These are phyloP conservation scores for Heliangelus exortis DNA, from an alignment of 2,797 vertebrate genomes.

Conservation along the genomic window DNA sequence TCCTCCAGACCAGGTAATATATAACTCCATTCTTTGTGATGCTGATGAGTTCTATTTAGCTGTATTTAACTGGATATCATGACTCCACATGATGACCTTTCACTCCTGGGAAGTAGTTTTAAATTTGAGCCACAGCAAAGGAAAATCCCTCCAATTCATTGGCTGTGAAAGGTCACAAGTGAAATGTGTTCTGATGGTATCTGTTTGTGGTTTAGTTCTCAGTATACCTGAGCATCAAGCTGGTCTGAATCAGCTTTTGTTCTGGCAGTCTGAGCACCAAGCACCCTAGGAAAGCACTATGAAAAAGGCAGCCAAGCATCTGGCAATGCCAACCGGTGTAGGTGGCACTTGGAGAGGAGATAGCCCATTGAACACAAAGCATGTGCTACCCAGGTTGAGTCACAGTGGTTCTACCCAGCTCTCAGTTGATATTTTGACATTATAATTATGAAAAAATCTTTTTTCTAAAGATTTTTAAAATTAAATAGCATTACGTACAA, in stretches of 20 bases:
- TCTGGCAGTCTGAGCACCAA: constrained; percentile 66
- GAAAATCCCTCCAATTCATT: constrained; percentile 83
- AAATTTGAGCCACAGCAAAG: constrained; percentile 82
- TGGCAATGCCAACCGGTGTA: background rate
- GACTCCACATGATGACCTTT: constrained; percentile 78
- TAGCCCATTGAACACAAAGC: background rate
- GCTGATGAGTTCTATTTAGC: constrained; percentile 84
- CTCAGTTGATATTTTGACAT: background rate
- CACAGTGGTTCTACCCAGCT: background rate
- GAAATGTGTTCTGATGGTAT: constrained; percentile 86
- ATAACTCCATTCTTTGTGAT: constrained; percentile 82
- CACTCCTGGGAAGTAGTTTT: constrained; percentile 83
- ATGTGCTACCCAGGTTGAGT: background rate
- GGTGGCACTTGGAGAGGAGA: background rate
- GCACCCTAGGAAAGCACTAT: constrained; percentile 65
- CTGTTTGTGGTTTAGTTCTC: constrained; percentile 78
- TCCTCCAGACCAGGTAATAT: constrained; percentile 79
- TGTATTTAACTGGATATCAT: constrained; percentile 83
- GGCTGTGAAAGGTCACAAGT: constrained; percentile 85
- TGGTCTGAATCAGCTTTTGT: constrained; percentile 81
- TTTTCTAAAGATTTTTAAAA: background rate
- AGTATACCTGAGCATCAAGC: constrained; percentile 78
- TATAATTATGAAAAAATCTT: background rate
- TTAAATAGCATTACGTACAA: background rate
- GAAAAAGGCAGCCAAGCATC: constrained; percentile 53